Conservation (phyloP, 2,888 invertebrate species). For the Stenurella melanura region DNA sequence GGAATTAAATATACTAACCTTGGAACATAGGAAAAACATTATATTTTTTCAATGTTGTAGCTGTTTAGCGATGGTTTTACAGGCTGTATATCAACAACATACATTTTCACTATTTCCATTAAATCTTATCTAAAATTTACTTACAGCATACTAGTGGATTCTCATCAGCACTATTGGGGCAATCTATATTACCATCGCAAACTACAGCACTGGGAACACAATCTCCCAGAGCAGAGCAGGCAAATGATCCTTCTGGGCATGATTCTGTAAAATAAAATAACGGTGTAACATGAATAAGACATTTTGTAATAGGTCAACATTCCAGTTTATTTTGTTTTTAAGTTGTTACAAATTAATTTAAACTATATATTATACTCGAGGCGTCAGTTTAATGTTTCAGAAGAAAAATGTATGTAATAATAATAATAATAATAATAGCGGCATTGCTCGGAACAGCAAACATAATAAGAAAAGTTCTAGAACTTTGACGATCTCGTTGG, state of each 20-base stretch:
- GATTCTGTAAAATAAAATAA: constrained; percentile 39
- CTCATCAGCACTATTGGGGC: constrained; percentile 84
- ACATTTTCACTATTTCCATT: neutral
- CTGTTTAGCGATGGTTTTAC: no score
- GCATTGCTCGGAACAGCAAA: no score
- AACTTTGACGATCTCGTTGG: no score
- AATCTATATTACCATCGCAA: constrained; percentile 84
- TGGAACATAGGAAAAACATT: no score
- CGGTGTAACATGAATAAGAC: neutral
- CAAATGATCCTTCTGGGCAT: constrained; percentile 45
- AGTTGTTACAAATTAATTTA: no score
- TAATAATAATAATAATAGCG: no score
- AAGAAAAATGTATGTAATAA: no score
- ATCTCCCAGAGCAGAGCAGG: constrained; percentile 41
- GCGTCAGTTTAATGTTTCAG: no score
- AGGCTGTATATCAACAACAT: neutral
- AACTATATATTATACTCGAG: no score
- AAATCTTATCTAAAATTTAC: neutral
- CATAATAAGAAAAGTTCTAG: no score
- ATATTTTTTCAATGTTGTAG: no score
- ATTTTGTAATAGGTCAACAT: neutral
- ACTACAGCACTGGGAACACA: constrained; percentile 84
- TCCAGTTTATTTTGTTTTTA: neutral
- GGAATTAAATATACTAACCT: no score
- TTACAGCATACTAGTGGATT: constrained; percentile 61